Evolutionary conservation across 2,113 vertebrate species (phyloP).

Genomic region (Nothocercus julius): DNA sequence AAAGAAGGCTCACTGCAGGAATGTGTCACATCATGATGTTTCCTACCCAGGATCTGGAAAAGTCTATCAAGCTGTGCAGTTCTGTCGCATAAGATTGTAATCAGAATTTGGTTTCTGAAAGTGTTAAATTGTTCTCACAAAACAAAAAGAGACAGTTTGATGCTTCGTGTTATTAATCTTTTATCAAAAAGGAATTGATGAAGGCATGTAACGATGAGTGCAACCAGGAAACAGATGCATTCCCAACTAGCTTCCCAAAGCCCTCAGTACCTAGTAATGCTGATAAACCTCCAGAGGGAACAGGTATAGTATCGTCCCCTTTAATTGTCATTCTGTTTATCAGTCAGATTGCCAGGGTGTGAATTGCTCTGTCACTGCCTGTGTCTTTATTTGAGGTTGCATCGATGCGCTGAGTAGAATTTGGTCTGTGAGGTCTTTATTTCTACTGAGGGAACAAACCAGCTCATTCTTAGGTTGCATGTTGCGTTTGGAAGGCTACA

Average conservation of each 20-base stretch:
- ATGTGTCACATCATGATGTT: conserved; percentile 7
- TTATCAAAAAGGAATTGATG: conserved; percentile 10
- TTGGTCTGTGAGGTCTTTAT: background rate
- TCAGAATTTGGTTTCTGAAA: conserved; percentile 17
- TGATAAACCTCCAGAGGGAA: background rate
- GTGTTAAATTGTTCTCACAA: conserved; percentile 31
- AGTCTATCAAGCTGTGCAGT: conserved; percentile 22
- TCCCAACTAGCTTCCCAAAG: background rate
- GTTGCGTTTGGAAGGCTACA: background rate
- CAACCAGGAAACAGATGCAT: background rate
- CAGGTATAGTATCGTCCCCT: background rate
- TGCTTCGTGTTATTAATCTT: conserved; percentile 42
- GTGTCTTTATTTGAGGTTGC: background rate
- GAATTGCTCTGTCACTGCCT: background rate
- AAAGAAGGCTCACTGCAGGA: conserved; percentile 54
- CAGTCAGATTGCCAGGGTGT: background rate
- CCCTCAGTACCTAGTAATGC: background rate
- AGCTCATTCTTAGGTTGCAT: background rate
- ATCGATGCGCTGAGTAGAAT: background rate
- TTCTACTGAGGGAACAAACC: conserved; percentile 5
- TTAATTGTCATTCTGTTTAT: background rate
- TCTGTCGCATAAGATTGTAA: conserved; percentile 9
- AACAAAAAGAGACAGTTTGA: conserved; percentile 19
- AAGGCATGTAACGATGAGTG: background rate
- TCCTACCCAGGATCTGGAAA: conserved; percentile 24